Evolutionary conservation across 2,888 invertebrate species (phyloP), one percentile per base, ranked within the genome.

Genomic region (Stramonita haemastoma): DNA sequence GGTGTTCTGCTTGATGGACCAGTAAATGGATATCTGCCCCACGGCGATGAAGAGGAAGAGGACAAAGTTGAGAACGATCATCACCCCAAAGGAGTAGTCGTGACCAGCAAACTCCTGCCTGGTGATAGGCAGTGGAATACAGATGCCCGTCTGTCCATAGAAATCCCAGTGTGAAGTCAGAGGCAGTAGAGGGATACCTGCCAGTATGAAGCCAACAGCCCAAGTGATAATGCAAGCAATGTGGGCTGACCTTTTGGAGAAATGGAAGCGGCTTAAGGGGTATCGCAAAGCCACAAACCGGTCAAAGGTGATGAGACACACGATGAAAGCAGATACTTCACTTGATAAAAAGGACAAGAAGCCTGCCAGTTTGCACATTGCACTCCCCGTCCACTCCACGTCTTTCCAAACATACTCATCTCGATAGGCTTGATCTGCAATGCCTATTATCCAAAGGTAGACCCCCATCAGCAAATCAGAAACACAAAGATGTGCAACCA

Each of bases 401-500:
- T 85, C 85, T 17, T 85, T 85, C 36, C n/a, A 85, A 8, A 85
- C 56, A 29, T 85, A 85, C 56, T 32, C 22, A n/a, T n/a, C 32
- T 17, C 85, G 26, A 57, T 85, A 85, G 15, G 15, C 15, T 29
- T 79, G n/a, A 79, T 79, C 79, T 32, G 79, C 79, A n/a, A 79
- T 5, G 15, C n/a, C 29, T n/a, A 79, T 79, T 79, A 79, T 79
- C 32, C 13, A 32, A 79, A 32, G n/a, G 29, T 79, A 79, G 29
- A 79, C 29, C 15, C 79, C 79, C 79, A 79, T 79, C 32, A 79
- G 29, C 15, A 79, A 79, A n/a, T 79, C 79, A 15, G 79, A 79
- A 15, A n/a, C 22, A 79, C 32, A 32, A 6, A 79, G 79, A 13
- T 79, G 32, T 32, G 32, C 29, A 15, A 79, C 32, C 15, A 32